Base-by-base conservation (phyloP, 2,888 invertebrate genomes). In the Metellina segmentata region DNA sequence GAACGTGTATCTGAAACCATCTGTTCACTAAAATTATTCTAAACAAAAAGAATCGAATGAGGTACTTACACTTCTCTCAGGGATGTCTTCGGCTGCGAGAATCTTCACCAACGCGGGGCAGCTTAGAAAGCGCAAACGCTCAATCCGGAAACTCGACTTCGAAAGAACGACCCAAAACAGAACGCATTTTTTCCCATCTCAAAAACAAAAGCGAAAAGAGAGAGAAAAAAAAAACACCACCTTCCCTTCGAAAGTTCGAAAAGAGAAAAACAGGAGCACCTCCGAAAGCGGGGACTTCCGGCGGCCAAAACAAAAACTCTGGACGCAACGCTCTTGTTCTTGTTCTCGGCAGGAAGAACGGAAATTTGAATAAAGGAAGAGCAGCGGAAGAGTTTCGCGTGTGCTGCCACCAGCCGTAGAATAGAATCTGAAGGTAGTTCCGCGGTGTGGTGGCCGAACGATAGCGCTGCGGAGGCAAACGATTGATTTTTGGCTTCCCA, bases 401-500 rank as follows among this genome's bases (percentile, higher is more conserved):
- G 77, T 75, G 85, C 61, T 77, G 77, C 85, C 85, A 77, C 77
- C 85, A 69, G 61, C 85, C 77, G 52, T 77, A 69, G 71, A 77
- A 85, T 77, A 75, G 48, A 69, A 85, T 85, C 85, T 85, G 85
- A 82, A 71, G 75, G 75, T 75, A 75, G 34, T 34, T 9, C 75
- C 53, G 48, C 70, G 16, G 34, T 6, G 69, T 69, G 85, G 74
- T 83, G 51, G 81, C 82, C 72, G 72, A 71, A 11, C 49, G 85
- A 85, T 75, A 85, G 85, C 85, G 85, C 85, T 85, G 85, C 85
- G 85, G 85, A 85, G 77, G 85, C 85, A 79, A n/a, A 79, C 86
- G 86, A 86, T 86, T 86, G 86, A 86, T 86, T 86, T 86, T 86
- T 70, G 85, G 82, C 61, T 77, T 77, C 75, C 85, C 75, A 16